Conservation (phyloP, 2,113 vertebrate genomes). For the Chaetorhynchus papuensis region DNA sequence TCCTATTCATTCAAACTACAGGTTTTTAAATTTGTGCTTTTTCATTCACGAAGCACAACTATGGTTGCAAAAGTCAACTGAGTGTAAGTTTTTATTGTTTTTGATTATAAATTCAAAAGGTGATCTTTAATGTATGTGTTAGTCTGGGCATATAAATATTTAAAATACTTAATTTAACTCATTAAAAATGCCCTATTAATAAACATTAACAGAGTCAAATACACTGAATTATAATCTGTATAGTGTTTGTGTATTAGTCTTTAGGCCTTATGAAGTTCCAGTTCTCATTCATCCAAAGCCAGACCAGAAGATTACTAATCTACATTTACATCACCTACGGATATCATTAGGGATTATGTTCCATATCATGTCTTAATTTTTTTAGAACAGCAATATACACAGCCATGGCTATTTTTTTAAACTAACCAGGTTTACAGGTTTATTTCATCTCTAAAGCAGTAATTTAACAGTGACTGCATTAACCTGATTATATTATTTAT, state of each 20-base stretch:
- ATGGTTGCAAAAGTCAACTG: neutral
- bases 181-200: neutral
- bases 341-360: neutral
- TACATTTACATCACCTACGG: neutral
- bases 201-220: neutral
- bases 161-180: neutral
- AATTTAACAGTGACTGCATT: neutral
- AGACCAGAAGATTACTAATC: neutral
- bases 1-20: neutral
- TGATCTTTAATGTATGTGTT: neutral
- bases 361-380: neutral
- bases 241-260: neutral
- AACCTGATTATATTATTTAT: neutral
- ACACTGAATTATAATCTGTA: neutral
- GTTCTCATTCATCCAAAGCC: neutral
- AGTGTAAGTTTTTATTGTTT: neutral
- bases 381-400: neutral
- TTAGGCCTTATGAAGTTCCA: neutral
- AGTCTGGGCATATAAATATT: neutral
- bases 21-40: neutral
- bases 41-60: neutral
- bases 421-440: neutral
- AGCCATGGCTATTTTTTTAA: neutral
- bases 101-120: neutral
- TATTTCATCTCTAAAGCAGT: neutral